Conservation (phyloP, 2,888 invertebrate genomes). For the Apamea anceps region DNA sequence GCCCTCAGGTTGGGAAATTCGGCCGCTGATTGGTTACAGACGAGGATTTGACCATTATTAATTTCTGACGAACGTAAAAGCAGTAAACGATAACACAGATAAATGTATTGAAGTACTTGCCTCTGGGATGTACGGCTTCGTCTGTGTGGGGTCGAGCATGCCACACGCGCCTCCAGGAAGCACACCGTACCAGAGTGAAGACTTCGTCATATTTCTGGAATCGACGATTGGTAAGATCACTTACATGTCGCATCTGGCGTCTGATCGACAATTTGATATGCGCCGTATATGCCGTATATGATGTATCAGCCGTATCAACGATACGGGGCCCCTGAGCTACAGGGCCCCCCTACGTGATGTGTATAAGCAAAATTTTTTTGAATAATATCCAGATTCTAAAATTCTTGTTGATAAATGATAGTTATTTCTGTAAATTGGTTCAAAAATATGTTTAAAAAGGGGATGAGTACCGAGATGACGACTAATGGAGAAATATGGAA, state of each 20-base stretch:
- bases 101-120: conserved; percentile 67
- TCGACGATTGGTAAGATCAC: conserved; percentile 4
- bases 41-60: conserved; percentile 4
- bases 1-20: neutral
- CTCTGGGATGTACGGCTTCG: conserved; percentile 92
- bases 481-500: too few relatives aligned
- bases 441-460: too few relatives aligned
- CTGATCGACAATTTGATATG: neutral
- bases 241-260: neutral
- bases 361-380: too few relatives aligned
- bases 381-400: too few relatives aligned
- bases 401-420: too few relatives aligned
- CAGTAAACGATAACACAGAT: conserved; percentile 2
- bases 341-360: too few relatives aligned
- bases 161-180: conserved; percentile 97
- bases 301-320: too few relatives aligned
- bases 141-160: conserved; percentile 96
- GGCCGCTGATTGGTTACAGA: neutral
- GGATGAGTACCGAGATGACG: too few relatives aligned
- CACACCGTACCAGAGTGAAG: conserved; percentile 97
- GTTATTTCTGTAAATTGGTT: too few relatives aligned
- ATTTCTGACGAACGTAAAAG: conserved; percentile 3
- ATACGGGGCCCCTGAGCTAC: too few relatives aligned
- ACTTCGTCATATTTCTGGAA: conserved; percentile 88
- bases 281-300: too few relatives aligned